Base-by-base conservation (phyloP, 2,113 vertebrate genomes). In the Trematomus loennbergii region DNA sequence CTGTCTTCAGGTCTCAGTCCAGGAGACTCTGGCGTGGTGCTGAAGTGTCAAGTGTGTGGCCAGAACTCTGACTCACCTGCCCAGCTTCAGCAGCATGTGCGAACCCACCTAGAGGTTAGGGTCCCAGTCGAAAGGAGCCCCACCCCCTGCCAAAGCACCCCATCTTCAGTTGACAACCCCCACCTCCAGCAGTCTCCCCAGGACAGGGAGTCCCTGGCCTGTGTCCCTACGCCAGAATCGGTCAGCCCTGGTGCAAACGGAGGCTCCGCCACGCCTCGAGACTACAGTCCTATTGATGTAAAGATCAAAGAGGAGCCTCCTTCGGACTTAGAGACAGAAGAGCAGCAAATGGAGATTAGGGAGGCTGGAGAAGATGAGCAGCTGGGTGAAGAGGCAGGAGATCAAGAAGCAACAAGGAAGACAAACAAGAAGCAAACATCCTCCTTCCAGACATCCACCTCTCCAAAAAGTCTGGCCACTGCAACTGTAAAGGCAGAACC, bases 401-500 rank as follows among this genome's bases (percentile, higher is more conserved):
- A 73, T 18, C 71, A 49, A 61, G 86, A 87, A 48, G 54, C 22
- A 18, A 45, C 11, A 17, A 55, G 29, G 22, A 84, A 59, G 48
- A 50, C 55, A 12, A 83, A 73, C 11, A 78, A 84, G 9, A 63
- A 0, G 0, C 67, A 50, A 29, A n/a, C 62, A 40, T 73, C 66
- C 0, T 90, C 94, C 9, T 92, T 94, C 3, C 86, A 92, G 33
- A 90, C 91, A 0, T 94, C 96, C 0, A 79, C 85, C 0, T 97
- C 97, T 0, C 96, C 97, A 0, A 95, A 66, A 79, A 97, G 97
- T 92, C 94, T 96, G 0, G 66, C 88, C 0, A 53, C 88, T 0
- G 86, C 93, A 1, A 91, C 90, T 4, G 95, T 99, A 12, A 99
- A 99, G 82, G 90, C 95, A 0, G 97, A 99, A 92, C 95, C 95